Conservation (phyloP, 2,888 invertebrate species). For the Dilophus febrilis region DNA sequence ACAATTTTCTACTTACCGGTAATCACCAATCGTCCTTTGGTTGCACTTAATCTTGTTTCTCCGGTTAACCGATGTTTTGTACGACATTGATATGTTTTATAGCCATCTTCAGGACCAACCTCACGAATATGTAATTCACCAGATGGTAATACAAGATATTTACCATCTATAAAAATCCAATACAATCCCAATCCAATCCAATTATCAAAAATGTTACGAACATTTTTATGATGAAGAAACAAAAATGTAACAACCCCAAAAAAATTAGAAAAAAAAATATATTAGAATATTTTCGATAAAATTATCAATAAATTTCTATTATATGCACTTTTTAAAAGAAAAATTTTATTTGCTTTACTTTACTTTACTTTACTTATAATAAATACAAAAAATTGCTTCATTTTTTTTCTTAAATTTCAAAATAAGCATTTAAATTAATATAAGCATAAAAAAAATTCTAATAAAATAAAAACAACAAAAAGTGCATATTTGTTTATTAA, state of each 20-base stretch:
- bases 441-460: no score
- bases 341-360: no score
- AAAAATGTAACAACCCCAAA: no score
- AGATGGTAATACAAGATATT: constrained; percentile 85
- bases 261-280: neutral
- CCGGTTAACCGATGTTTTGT: constrained; percentile 86
- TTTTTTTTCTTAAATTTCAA: no score
- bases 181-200: no score
- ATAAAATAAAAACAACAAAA: no score
- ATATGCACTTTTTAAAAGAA: no score
- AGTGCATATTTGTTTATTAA: no score
- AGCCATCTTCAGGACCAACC: constrained; percentile 86
- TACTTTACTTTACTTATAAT: no score
- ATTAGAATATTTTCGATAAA: neutral
- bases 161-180: constrained; percentile 57
- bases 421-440: no score
- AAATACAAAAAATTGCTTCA: no score
- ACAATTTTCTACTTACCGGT: constrained; percentile 56
- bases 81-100: constrained; percentile 84
- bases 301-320: neutral
- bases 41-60: constrained; percentile 81
- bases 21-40: constrained; percentile 84
- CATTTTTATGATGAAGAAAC: neutral
- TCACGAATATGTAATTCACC: constrained; percentile 92
- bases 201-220: no score